Base-by-base conservation (phyloP, 2,113 vertebrate genomes). In the Boulengeromyrus knoepffleri region DNA sequence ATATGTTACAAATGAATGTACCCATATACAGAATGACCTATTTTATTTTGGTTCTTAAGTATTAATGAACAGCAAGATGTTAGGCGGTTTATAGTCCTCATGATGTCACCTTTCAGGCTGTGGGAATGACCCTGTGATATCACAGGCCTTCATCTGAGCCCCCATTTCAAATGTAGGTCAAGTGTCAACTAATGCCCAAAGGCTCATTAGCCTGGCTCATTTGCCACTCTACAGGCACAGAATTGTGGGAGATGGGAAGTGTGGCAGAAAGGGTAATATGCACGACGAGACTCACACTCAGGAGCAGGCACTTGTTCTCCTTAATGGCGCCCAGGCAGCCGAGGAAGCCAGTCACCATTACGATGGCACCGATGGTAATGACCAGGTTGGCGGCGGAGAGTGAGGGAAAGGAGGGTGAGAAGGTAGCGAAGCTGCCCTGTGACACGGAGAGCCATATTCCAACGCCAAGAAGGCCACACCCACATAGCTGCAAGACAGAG, bases 361-460 rank as follows among this genome's bases (percentile, higher is more conserved):
- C 92, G 31, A 99, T 94, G n/a, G 97, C 97, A 85, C 99, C 98
- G 0, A 99, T 95, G 92, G 96, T 96, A 92, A 99, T 99, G 93
- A 99, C 96, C 3, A 99, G 95, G 92, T 99, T 99, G 96, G 98
- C 98, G 9, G 98, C 98, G 0, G 99, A 99, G 80, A 99, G 95
- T 0, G 98, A 98, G 0, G 99, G 99, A 92, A 99, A 99, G 89
- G 97, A 99, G 89, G 99, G 99, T 62, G 99, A 99, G 95, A 99
- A 97, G 0, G 98, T 98, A 94, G 99, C 99, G 0, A 99, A 99
- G 95, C 97, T 98, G 95, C 98, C 98, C 95, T 99, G 99, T 0
- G 99, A 99, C 90, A 99, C 98, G 0, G 99, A 99, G 9, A 99
- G 96, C 99, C 99, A 99, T 93, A 99, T 97, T 90, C 99, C 98